Evolutionary conservation across 2,797 vertebrate genomes (phyloP).

Genomic region (Gephyroberyx darwinii): DNA sequence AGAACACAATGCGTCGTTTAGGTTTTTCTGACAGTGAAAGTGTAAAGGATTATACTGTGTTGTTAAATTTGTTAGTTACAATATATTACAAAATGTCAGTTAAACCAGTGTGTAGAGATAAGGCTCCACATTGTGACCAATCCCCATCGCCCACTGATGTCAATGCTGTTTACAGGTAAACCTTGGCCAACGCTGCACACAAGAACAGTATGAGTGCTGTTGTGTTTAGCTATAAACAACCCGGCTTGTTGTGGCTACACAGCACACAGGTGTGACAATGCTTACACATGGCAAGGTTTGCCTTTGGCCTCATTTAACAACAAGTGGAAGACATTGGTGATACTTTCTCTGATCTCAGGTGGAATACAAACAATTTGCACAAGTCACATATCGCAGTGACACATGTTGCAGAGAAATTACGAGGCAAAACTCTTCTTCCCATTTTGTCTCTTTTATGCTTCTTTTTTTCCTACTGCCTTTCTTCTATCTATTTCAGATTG

Average conservation of each 20-base stretch:
- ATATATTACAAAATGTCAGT: slow-evolving; percentile 15
- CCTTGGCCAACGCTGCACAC: slow-evolving; percentile 36
- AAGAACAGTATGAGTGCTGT: slow-evolving; percentile 53
- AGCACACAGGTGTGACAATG: slow-evolving; percentile 75
- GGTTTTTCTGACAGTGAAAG: slow-evolving; percentile 25
- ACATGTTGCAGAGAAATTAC: slow-evolving; percentile 56
- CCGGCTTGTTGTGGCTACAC: slow-evolving; percentile 80
- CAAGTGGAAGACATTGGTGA: slow-evolving; percentile 48
- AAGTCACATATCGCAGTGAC: slow-evolving; percentile 64
- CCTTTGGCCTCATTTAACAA: slow-evolving; percentile 70
- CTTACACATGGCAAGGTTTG: slow-evolving; percentile 68
- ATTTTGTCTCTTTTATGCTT: slow-evolving; percentile 35
- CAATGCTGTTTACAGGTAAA: slow-evolving; percentile 81
- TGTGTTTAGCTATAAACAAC: slow-evolving; percentile 81
- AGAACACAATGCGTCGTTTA: slow-evolving; percentile 55
- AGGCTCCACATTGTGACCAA: slow-evolving; percentile 19
- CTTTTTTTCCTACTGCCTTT: slow-evolving; percentile 27
- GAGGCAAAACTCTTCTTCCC: slow-evolving; percentile 34
- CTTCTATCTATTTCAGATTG: slow-evolving; percentile 52
- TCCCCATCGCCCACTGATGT: slow-evolving; percentile 38
- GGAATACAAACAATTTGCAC: slow-evolving; percentile 65
- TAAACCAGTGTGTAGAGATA: slow-evolving; percentile 2
- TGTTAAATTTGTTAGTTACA: slow-evolving; percentile 6
- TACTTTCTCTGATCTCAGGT: slow-evolving; percentile 73
- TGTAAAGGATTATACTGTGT: slow-evolving; percentile 25